phyloP scores from a whole-genome alignment of 2,113 vertebrate genomes.

The Ciconia maguari region DNA sequence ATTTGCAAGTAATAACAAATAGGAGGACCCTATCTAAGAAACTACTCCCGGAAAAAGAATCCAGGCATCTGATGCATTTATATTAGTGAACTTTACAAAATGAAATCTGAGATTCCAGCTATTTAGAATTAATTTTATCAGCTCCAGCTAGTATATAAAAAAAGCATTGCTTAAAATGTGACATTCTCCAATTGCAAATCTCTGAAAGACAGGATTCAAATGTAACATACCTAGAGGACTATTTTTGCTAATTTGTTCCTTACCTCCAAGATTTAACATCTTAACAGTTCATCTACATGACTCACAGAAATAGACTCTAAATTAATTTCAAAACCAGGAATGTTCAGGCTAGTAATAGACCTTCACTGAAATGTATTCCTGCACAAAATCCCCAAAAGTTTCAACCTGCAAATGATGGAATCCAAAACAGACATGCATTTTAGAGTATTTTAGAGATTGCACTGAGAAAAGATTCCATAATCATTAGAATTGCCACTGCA shows the following conservation, averaged over 20 bases:
- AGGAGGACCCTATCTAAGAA: background rate
- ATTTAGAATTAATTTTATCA: background rate
- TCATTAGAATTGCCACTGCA: background rate
- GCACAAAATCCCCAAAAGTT: background rate
- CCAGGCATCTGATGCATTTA: background rate
- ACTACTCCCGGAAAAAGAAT: background rate
- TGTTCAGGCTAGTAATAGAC: background rate
- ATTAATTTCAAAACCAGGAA: background rate
- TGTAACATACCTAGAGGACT: background rate
- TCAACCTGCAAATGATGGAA: background rate
- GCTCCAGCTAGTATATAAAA: background rate
- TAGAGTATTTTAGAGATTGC: background rate
- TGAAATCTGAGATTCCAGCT: background rate
- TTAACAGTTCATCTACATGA: background rate
- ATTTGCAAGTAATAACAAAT: background rate
- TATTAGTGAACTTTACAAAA: background rate
- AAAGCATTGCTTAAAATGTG: background rate
- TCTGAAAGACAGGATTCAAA: background rate
- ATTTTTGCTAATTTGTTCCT: background rate
- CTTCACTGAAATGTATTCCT: background rate
- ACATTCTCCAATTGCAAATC: background rate
- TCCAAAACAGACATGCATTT: background rate
- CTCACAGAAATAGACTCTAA: background rate
- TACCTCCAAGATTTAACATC: background rate
- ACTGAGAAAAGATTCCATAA: background rate